Evolutionary conservation across 2,888 invertebrate species (phyloP), one percentile per base, ranked within the genome.

Genomic region (Galerucella pusilla): DNA sequence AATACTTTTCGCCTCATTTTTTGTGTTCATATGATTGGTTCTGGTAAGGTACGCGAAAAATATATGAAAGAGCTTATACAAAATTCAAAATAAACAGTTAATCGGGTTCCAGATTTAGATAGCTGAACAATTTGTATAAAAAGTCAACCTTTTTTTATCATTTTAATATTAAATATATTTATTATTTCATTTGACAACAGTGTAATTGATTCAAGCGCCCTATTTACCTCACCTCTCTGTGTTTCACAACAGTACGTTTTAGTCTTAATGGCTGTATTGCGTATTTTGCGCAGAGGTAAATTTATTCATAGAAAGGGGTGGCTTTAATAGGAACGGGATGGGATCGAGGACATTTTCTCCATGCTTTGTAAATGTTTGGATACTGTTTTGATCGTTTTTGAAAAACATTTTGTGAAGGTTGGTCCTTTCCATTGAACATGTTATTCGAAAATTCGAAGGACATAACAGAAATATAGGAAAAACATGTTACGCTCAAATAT

Each of bases 391-490:
- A 57, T 57, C 20, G 20, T 7, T 20, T 57, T 57, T 57, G 7
- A 52, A 52, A 52, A 20, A 57, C 7, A 9, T 57, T 16, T 10
- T 20, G 20, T 16, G 20, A 1, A 57, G 20, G 20, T 10, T 10
- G 20, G n/a, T 57, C 9, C 20, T 57, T 20, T 57, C n/a, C n/a
- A 54, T 54, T n/a, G n/a, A 54, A 54, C 7, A n/a, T n/a, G 54
- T 54, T 54, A 54, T 54, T 54, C n/a, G 54, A n/a, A n/a, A 7
- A 54, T 54, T 54, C 16, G 54, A 54, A 49, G 54, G 54, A 54
- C 14, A 49, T 14, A 49, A 14, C 49, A 14, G 14, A 54, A 54
- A n/a, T 54, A 54, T 6, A 54, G 14, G 54, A 7, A 14, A 52
- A 54, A 54, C 54, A n/a, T 54, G 54, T 54, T 54, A 14, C 7